phyloP scores from a whole-genome alignment of 2,797 vertebrate species.

The Falco novaeseelandiae region DNA sequence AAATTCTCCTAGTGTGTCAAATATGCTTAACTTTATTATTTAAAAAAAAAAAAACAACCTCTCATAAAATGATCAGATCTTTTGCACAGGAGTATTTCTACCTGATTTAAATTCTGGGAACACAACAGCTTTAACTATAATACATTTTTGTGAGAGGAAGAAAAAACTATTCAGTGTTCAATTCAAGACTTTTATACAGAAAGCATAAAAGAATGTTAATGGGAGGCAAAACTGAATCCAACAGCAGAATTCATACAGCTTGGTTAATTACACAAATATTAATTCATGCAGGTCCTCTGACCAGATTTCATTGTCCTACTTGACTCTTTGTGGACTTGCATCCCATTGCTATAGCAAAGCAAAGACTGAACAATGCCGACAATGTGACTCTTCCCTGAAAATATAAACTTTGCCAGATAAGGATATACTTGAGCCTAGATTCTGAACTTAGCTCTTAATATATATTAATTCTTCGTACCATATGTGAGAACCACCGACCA shows the following conservation, averaged over 20 bases:
- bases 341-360: not conserved
- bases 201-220: conserved; percentile 19
- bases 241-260: not conserved
- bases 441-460: not conserved
- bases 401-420: not conserved
- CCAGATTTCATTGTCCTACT: not conserved
- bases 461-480: not conserved
- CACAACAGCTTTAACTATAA: not conserved
- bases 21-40: conserved; percentile 36
- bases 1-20: conserved; percentile 35
- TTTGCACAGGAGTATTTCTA: not conserved
- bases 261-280: conserved; percentile 27
- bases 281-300: not conserved
- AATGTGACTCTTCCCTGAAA: not conserved
- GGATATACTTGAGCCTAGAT: not conserved
- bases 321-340: not conserved
- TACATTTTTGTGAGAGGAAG: not conserved
- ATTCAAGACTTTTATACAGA: not conserved
- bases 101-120: conserved; percentile 11
- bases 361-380: not conserved
- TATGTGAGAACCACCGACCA: not conserved
- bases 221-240: not conserved
- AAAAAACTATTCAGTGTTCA: not conserved
- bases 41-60: not conserved
- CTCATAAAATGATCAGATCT: conserved; percentile 7